Percentiles rank a stretch among this genome's conserved stretches.
Evolutionary conservation across 2,888 invertebrate species (phyloP).

Genomic region (Phalangium opilio): DNA sequence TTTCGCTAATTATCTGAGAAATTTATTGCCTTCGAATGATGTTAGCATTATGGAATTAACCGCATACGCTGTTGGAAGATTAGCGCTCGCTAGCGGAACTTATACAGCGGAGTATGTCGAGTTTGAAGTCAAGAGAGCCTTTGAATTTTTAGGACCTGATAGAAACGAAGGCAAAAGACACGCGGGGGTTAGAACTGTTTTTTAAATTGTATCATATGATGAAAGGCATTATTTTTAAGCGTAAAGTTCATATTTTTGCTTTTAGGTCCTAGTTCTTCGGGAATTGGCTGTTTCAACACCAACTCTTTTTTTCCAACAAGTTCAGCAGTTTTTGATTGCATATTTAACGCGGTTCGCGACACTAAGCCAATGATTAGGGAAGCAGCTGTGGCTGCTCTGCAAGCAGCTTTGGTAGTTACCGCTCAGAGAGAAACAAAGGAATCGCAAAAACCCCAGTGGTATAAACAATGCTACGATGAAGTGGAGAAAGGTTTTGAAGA

Average conservation of each 20-base stretch:
- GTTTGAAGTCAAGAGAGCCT: conserved; percentile 86
- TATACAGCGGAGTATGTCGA: conserved; percentile 95
- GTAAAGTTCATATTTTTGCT: conserved; percentile 1
- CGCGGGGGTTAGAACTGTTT: conserved; percentile 54
- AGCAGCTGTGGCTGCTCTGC: conserved; percentile 81
- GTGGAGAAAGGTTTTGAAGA: conserved; percentile 65
- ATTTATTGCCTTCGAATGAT: conserved; percentile 66
- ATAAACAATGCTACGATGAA: conserved; percentile 71
- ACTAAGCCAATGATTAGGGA: conserved; percentile 70
- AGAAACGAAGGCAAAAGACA: conserved; percentile 78
- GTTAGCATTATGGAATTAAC: conserved; percentile 89
- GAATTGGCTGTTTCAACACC: conserved; percentile 91
- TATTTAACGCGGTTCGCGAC: conserved; percentile 79
- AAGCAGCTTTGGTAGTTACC: conserved; percentile 85
- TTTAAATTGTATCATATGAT: neutral
- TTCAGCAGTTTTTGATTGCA: conserved; percentile 79
- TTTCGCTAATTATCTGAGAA: conserved; percentile 82
- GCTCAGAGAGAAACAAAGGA: conserved; percentile 90
- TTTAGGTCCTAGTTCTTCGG: conserved; percentile 58
- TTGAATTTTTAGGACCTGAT: conserved; percentile 86
- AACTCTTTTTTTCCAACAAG: conserved; percentile 91
- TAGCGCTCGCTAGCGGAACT: conserved; percentile 66
- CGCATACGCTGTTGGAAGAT: conserved; percentile 81
- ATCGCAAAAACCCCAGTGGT: conserved; percentile 73
- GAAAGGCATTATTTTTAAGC: neutral